Percentiles rank a stretch among this genome's conserved stretches.
These are phyloP conservation scores for Girardinus metallicus DNA, from an alignment of 2,797 vertebrate species.

Conservation along the genomic window DNA sequence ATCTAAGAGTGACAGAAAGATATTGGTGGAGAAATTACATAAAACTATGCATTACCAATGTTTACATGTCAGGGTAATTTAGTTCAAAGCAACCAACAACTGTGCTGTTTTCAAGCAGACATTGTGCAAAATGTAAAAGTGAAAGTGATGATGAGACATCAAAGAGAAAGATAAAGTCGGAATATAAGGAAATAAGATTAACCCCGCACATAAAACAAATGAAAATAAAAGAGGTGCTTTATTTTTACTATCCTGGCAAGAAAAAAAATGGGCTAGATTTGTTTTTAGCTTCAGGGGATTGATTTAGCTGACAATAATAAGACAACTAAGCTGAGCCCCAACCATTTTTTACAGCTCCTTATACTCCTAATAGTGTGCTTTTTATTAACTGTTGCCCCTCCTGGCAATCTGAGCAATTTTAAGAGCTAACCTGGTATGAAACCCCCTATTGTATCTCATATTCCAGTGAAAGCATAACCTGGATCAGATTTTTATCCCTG, in stretches of 20 bases:
- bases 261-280: background rate
- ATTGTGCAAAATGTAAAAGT: conserved; percentile 22
- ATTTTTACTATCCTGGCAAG: background rate
- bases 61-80: conserved; percentile 21
- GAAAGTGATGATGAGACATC: conserved; percentile 6
- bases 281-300: conserved; percentile 5
- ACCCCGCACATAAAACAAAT: background rate
- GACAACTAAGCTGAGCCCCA: conserved; percentile 21
- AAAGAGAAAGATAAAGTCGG: background rate
- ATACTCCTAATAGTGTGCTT: conserved; percentile 38
- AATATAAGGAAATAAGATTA: conserved; percentile 5
- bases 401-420: conserved; percentile 25
- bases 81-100: conserved; percentile 9
- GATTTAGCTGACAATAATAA: conserved; percentile 16
- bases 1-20: conserved; percentile 29
- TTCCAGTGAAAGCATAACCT: background rate
- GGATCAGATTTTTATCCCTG: background rate
- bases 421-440: conserved; percentile 3
- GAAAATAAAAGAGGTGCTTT: background rate
- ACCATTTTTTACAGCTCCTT: conserved; percentile 23
- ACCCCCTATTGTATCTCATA: background rate
- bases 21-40: conserved; percentile 34
- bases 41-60: conserved; percentile 35
- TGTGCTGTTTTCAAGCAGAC: conserved; percentile 16
- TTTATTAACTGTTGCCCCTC: conserved; percentile 41